A percentile compares a stretch with the other conserved stretches of the same genome.
Conservation (phyloP, 1,140 invertebrate genomes). For the Cataglyphis hispanica region DNA sequence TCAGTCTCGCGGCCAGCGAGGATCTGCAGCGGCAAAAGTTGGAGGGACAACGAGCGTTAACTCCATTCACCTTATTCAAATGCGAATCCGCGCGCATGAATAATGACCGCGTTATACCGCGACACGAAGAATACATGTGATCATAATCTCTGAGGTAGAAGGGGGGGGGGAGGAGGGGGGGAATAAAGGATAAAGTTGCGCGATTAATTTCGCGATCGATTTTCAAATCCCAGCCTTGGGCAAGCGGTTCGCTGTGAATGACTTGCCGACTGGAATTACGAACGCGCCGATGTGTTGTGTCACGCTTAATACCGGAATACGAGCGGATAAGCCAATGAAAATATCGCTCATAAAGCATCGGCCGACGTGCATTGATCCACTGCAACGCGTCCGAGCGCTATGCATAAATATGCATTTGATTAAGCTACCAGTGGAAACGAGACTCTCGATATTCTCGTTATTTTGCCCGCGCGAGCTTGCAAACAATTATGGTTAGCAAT, state of each 20-base stretch:
- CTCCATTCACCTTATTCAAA: conserved; percentile 60
- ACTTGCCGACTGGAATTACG: conserved; percentile 46
- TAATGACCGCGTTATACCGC: conserved; percentile 48
- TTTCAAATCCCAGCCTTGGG: conserved; percentile 46
- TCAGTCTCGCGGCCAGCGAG: conserved; percentile 2
- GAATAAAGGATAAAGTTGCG: conserved; percentile 59
- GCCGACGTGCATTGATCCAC: conserved; percentile 16
- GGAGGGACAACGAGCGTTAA: conserved; percentile 39
- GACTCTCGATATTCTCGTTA: conserved; percentile 49
- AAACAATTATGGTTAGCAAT: conserved; percentile 44
- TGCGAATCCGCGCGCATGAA: conserved; percentile 40
- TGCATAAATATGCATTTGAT: conserved; percentile 68
- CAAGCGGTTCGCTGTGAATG: conserved; percentile 3
- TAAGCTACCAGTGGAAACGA: conserved; percentile 29
- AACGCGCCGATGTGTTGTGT: conserved; percentile 20
- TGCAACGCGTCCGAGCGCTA: conserved; percentile 37
- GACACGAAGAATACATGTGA: neutral
- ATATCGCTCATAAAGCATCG: conserved; percentile 58
- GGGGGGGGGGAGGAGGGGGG: neutral
- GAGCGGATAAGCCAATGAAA: conserved; percentile 47
- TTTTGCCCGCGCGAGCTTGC: conserved; percentile 1
- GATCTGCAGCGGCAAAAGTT: conserved; percentile 23
- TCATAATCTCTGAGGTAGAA: neutral
- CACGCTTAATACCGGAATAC: conserved; percentile 41
- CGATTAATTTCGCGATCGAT: conserved; percentile 59